These are phyloP conservation scores for Ammodytes dubius DNA, from an alignment of 2,113 vertebrate species.

Conservation along the genomic window DNA sequence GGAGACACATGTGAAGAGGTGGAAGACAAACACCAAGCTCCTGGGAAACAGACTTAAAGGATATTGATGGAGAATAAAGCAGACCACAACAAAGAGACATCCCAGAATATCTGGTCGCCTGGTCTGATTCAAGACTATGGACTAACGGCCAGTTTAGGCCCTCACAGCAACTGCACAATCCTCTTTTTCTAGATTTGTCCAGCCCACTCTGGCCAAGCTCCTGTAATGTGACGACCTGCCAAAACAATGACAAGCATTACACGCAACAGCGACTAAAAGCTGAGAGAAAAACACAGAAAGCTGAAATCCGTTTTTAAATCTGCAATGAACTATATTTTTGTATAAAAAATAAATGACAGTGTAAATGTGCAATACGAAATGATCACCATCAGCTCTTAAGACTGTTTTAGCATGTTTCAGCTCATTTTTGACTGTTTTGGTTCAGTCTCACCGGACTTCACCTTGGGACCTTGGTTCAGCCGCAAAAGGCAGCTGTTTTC, in stretches of 20 bases:
- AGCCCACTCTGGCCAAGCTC: background rate
- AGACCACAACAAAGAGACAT: constrained; percentile 12
- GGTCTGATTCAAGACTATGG: constrained; percentile 14
- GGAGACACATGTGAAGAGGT: constrained; percentile 9
- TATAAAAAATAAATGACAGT: no score
- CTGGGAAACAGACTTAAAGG: constrained; percentile 7
- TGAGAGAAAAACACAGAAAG: background rate
- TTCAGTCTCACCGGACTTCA: background rate
- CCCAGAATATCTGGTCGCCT: constrained; percentile 16
- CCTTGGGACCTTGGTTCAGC: background rate
- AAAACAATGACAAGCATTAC: constrained; percentile 6
- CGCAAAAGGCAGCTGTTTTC: background rate
- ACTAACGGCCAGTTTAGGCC: background rate
- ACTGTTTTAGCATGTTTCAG: background rate
- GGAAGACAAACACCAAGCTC: constrained; percentile 28
- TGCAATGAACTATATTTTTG: background rate
- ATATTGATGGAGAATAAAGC: constrained; percentile 1
- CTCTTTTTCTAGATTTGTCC: background rate
- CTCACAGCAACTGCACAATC: background rate
- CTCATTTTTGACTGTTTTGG: background rate
- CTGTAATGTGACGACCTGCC: background rate
- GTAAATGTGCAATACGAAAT: background rate
- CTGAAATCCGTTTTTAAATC: background rate
- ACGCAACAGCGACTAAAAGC: background rate
- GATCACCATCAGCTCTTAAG: background rate